A percentile compares a stretch with the other conserved stretches of the same genome.
Conservation (phyloP, 2,113 vertebrate genomes). For the Passer montanus region DNA sequence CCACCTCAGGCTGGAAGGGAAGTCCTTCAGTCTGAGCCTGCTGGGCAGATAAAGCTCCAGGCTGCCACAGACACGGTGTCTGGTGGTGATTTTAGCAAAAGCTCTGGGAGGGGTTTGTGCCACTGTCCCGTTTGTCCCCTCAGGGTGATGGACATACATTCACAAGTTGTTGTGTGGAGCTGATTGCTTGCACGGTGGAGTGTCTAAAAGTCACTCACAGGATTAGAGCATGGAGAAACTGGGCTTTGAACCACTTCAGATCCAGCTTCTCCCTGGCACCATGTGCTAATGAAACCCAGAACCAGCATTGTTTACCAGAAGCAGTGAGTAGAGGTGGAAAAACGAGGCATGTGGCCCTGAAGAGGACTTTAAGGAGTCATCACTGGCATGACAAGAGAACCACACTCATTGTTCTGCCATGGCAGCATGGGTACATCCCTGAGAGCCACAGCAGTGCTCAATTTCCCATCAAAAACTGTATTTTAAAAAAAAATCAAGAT, state of each 20-base stretch:
- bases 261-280: background rate
- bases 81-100: background rate
- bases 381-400: background rate
- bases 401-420: background rate
- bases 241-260: background rate
- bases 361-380: background rate
- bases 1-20: background rate
- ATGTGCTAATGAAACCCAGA: background rate
- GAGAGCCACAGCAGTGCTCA: background rate
- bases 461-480: background rate
- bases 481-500: background rate
- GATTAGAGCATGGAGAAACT: background rate
- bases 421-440: rapidly evolving
- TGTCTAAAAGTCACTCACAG: background rate
- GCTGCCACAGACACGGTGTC: background rate
- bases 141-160: background rate
- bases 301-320: background rate
- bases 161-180: background rate
- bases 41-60: background rate
- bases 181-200: rapidly evolving
- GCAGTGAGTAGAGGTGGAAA: background rate
- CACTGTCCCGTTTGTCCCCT: background rate
- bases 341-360: background rate
- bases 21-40: background rate
- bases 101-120: background rate